A percentile compares a stretch with the other conserved stretches of the same genome.
These are phyloP conservation scores for Cyprinella venusta DNA, from an alignment of 2,797 vertebrate species.

Conservation along the genomic window DNA sequence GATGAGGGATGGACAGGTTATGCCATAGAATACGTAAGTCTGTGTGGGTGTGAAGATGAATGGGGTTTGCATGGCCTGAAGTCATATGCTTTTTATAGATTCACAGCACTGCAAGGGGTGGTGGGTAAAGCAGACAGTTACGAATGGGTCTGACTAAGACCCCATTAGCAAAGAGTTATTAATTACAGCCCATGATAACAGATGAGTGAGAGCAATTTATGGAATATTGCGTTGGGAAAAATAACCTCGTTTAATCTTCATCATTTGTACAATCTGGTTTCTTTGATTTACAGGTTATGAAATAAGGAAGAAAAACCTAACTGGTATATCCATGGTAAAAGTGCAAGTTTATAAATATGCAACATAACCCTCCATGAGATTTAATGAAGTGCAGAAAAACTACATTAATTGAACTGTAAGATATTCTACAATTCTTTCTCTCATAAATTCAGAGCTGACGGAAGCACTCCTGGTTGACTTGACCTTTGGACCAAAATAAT, in stretches of 20 bases:
- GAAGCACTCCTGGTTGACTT: neutral
- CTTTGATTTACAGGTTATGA: slow-evolving; percentile 19
- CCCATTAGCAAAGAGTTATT: slow-evolving; percentile 61
- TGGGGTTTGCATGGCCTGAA: slow-evolving; percentile 52
- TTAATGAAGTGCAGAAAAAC: neutral
- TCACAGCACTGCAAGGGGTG: slow-evolving; percentile 19
- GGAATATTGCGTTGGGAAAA: slow-evolving; percentile 47
- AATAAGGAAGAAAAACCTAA: neutral
- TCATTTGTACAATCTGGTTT: slow-evolving; percentile 14
- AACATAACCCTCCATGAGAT: neutral
- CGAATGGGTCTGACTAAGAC: slow-evolving; percentile 55
- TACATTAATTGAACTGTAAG: neutral
- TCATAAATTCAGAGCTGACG: neutral
- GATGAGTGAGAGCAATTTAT: slow-evolving; percentile 57
- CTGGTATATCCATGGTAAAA: neutral
- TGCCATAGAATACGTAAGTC: slow-evolving; percentile 18
- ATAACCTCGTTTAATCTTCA: slow-evolving; percentile 38
- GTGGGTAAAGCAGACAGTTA: slow-evolving; percentile 55
- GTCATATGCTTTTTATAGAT: slow-evolving; percentile 58
- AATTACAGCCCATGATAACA: slow-evolving; percentile 62
- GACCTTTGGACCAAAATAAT: slow-evolving; percentile 15
- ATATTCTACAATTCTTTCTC: neutral
- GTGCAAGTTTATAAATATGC: neutral
- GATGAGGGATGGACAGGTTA: slow-evolving; percentile 26
- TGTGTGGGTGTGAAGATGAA: slow-evolving; percentile 59